These are phyloP conservation scores for Mormyrops attenuatus DNA, from an alignment of 2,797 vertebrate species.

Conservation along the genomic window DNA sequence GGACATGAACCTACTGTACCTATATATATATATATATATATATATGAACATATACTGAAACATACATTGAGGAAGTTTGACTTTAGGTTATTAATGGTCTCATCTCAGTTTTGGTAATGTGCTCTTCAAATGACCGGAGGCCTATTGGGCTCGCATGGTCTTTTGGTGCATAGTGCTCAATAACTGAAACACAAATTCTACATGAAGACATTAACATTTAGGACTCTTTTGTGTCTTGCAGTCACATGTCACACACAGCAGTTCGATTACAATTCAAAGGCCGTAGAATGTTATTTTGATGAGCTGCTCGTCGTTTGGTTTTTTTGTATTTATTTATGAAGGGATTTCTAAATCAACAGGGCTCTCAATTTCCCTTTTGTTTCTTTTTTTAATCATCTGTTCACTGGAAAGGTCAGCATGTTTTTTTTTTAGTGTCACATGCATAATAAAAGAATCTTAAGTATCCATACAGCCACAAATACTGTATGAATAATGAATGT, in stretches of 20 bases:
- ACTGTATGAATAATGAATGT: not conserved
- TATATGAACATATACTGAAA: no score
- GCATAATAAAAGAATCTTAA: not conserved
- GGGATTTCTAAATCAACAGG: not conserved
- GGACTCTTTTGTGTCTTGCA: slow-evolving; percentile 11
- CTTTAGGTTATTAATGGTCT: no score
- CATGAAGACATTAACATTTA: slow-evolving; percentile 22
- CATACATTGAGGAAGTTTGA: no score
- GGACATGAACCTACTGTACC: no score
- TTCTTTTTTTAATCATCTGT: not conserved
- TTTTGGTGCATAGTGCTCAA: not conserved
- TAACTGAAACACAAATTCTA: slow-evolving; percentile 3
- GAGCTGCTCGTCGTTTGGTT: slow-evolving; percentile 25
- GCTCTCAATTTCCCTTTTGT: not conserved
- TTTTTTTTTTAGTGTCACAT: not conserved
- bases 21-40: no score
- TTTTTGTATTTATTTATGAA: not conserved
- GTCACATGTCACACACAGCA: slow-evolving; percentile 22
- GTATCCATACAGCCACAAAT: not conserved
- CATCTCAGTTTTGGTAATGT: no score
- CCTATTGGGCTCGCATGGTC: not conserved
- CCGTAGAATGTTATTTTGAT: slow-evolving; percentile 22
- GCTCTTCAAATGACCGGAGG: no score
- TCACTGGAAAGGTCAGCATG: not conserved
- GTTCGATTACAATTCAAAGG: not conserved